phyloP scores from a whole-genome alignment of 1,140 invertebrate genomes.

The Orussus abietinus region DNA sequence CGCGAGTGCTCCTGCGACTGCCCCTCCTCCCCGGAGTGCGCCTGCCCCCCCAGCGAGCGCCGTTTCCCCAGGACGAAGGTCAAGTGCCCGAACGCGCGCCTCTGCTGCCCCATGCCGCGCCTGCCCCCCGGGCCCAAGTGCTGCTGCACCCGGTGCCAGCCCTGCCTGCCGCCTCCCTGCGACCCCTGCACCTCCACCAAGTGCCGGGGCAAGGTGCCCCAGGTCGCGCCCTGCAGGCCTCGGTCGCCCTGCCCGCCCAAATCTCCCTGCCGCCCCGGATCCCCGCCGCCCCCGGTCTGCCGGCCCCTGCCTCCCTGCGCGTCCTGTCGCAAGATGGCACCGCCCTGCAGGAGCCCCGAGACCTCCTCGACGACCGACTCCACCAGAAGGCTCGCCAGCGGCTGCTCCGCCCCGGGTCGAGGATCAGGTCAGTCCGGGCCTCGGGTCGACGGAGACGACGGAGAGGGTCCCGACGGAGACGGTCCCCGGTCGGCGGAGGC shows the following conservation, averaged over 20 bases:
- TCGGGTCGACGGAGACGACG: background rate
- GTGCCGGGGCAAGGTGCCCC: conserved; percentile 9
- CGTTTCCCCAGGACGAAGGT: conserved; percentile 24
- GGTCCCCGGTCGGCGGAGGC: too few species aligned
- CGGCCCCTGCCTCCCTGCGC: conserved; percentile 5
- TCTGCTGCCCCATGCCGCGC: conserved; percentile 18
- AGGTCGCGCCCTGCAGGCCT: conserved; percentile 1
- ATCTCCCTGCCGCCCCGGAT: conserved; percentile 14
- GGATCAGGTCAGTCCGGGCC: conserved; percentile 23
- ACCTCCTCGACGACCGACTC: background rate
- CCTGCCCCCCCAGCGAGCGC: conserved; percentile 32
- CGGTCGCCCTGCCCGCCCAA: background rate
- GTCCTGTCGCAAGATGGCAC: conserved; percentile 11
- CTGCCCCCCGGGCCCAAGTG: conserved; percentile 14
- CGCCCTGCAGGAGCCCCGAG: background rate
- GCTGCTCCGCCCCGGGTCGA: conserved; percentile 9
- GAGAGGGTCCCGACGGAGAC: too few species aligned
- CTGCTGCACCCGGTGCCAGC: conserved; percentile 12
- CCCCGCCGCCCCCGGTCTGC: conserved; percentile 11
- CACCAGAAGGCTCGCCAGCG: background rate
- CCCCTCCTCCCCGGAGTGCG: conserved; percentile 28
- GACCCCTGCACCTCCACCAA: conserved; percentile 18
- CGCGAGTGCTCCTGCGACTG: conserved; percentile 31
- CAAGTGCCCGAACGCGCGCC: conserved; percentile 23
- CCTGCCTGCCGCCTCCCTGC: conserved; percentile 19